Conservation (phyloP, 35 echinoderm and acorn worm genomes). For the Anneissia japonica region DNA sequence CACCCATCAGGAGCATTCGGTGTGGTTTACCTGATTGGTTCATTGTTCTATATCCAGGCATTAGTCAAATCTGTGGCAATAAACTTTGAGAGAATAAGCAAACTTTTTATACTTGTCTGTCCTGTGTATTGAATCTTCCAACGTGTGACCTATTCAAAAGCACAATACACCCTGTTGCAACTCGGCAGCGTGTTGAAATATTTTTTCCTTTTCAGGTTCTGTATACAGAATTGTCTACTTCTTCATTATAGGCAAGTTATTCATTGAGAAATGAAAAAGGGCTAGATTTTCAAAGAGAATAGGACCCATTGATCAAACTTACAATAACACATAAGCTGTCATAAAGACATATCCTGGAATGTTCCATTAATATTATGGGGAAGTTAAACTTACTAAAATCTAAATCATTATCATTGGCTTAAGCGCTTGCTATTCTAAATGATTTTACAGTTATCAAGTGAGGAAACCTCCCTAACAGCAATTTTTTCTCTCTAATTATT, state of each 20-base stretch:
- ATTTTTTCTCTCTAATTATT: too few species aligned
- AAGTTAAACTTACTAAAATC: background rate
- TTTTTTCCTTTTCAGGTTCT: background rate
- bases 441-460: too few species aligned
- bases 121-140: background rate
- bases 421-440: too few species aligned
- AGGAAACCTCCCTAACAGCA: too few species aligned
- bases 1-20: background rate
- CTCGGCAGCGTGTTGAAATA: background rate
- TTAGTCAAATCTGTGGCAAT: background rate
- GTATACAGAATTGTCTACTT: background rate
- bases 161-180: background rate
- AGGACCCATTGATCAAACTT: background rate
- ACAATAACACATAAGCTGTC: background rate
- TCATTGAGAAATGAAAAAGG: background rate
- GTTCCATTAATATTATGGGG: background rate
- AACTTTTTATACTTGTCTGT: background rate
- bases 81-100: background rate
- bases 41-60: conserved; percentile 1
- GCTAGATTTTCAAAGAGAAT: background rate
- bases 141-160: background rate
- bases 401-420: too few species aligned
- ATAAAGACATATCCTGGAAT: background rate
- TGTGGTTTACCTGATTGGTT: background rate
- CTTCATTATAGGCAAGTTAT: background rate